Base-by-base conservation (phyloP, 2,797 vertebrate genomes). In the Taenioides sp. region DNA sequence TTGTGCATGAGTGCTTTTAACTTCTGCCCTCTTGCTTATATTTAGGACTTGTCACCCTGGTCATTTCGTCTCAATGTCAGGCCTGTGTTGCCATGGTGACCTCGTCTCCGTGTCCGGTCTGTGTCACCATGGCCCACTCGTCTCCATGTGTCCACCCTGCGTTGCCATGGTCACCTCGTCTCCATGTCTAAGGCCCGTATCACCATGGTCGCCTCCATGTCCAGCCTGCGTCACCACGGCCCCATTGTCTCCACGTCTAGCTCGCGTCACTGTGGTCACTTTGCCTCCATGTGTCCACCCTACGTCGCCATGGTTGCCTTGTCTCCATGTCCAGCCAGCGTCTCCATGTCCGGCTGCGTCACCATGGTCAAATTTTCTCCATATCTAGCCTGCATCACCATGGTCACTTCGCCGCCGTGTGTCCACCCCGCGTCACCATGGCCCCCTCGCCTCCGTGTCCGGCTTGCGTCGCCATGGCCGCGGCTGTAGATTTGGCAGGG, bases 401-500 rank as follows among this genome's bases (percentile, higher is more conserved):
- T 9, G 50, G 40, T 14, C 40, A 14, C 12, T 14, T 43, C 54
- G 16, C 9, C 54, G 1, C 54, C n/a, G 11, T 0, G 40, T 5
- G 54, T 57, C 54, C 54, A n/a, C 11, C 54, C 7, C 9, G 1
- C 10, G 23, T 27, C 57, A 12, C 11, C 22, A n/a, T 3, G 20
- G 40, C 5, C 40, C 4, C 40, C 12, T 43, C 54, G 18, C 22
- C 10, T 5, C 55, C 10, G 0, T 25, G 55, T 57, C 55, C 55
- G 11, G 14, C 55, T 4, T 0, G 3, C 2, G 5, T 27, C 58
- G 58, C 43, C 43, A 5, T 17, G 43, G 43, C 14, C 40, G 2
- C 1, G 52, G n/a, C 23, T 27, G 55, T 7, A 12, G 89, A 87
- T 94, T 86, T 88, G 75, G 92, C 95, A 95, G 95, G 95, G 95